Base-by-base conservation (phyloP, 2,797 vertebrate species). In the Percopsis omiscomaycus region DNA sequence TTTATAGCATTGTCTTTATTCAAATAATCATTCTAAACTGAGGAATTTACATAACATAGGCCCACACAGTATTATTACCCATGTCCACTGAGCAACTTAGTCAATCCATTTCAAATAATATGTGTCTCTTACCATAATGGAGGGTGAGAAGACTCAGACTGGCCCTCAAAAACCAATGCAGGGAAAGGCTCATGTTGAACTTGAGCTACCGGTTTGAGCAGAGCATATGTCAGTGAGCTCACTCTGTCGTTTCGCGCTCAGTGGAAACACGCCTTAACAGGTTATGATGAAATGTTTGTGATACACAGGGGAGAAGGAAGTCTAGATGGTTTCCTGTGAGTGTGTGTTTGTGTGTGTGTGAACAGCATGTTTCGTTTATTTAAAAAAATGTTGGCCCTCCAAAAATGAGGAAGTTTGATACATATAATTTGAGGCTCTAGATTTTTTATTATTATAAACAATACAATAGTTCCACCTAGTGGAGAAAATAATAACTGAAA, bases 61-160 rank as follows among this genome's bases (percentile, higher is more conserved):
- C 37, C 37, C 37, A 42, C 13, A n/a, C 4, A 28, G 52, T 49
- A 30, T 4, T 11, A 13, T 2, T 15, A 11, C 56, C 14, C 42
- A 28, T 52, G 29, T 29, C 16, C n/a, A 48, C 28, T 62, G 8
- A 27, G 0, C 11, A 52, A n/a, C 10, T 3, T 55, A 9, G 45
- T 2, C 3, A 60, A 12, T 14, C 47, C 3, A 10, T 51, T 48
- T 48, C 10, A 56, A 22, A 4, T 61, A 61, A 50, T 11, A 0
- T 61, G 0, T 47, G 15, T 61, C 12, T 54, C 89, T 86, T 74
- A 92, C 90, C 89, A 59, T 29, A 79, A 29, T 66, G 68, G 37
- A 84, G 9, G 8, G 27, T 32, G n/a, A 79, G 65, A 0, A 65
- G 52, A 54, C 30, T 74, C 71, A 91, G 69, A 50, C 10, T 32